phyloP scores from a whole-genome alignment of 1,140 invertebrate species.

The Drosophila biarmipes region DNA sequence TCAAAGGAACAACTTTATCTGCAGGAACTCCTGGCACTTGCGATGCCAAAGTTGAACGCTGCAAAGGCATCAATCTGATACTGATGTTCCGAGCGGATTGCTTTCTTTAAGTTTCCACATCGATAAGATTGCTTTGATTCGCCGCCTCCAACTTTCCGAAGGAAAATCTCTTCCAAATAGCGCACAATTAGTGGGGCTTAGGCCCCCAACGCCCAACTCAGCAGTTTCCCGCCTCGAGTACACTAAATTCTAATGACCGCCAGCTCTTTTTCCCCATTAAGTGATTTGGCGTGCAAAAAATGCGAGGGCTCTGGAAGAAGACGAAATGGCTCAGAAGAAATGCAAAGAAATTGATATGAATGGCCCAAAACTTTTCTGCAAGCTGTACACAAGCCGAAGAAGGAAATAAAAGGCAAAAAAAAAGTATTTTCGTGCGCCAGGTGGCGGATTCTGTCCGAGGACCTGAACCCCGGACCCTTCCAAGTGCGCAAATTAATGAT shows the following conservation, averaged over 20 bases:
- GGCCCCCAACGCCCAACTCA: constrained; percentile 38
- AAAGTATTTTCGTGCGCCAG: constrained; percentile 51
- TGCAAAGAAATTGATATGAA: constrained; percentile 76
- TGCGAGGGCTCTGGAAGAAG: constrained; percentile 1
- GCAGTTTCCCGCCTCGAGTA: constrained; percentile 49
- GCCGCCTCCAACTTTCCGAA: constrained; percentile 7
- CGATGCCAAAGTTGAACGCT: constrained; percentile 16
- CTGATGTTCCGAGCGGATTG: constrained; percentile 16
- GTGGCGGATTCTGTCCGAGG: constrained; percentile 31
- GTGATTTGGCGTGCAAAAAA: constrained; percentile 61
- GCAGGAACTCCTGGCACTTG: constrained; percentile 18
- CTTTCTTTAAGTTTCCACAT: constrained; percentile 19
- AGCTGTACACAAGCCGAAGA: constrained; percentile 42
- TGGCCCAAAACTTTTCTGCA: constrained; percentile 70
- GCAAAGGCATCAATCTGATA: constrained; percentile 11
- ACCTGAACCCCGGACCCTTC: constrained; percentile 17
- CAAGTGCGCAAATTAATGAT: constrained; percentile 74
- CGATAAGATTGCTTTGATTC: constrained; percentile 29
- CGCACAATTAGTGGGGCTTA: constrained; percentile 34
- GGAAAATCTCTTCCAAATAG: constrained; percentile 29
- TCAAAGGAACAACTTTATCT: constrained; percentile 46
- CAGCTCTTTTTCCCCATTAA: constrained; percentile 41
- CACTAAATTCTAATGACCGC: constrained; percentile 54
- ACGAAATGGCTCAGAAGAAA: constrained; percentile 54
- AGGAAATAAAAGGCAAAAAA: constrained; percentile 36